Evolutionary conservation across 2,888 invertebrate genomes (phyloP).

Genomic region (Cecidostiba fungosa): DNA sequence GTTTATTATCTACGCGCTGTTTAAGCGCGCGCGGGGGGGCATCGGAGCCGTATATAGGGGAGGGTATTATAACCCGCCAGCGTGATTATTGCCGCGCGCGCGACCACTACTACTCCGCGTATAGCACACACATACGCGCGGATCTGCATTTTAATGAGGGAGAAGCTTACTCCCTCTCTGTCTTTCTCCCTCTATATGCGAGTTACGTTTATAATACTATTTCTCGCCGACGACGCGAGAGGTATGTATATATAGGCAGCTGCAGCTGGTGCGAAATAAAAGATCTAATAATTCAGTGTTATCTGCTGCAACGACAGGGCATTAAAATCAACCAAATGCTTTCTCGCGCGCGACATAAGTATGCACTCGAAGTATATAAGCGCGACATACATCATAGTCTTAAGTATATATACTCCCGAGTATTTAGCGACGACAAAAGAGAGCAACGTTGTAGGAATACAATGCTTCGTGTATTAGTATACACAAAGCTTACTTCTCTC

Average conservation of each 20-base stretch:
- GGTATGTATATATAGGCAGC: too few species aligned
- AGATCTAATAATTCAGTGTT: neutral
- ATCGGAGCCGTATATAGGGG: neutral
- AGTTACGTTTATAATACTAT: neutral
- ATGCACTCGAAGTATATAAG: neutral
- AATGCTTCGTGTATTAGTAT: neutral
- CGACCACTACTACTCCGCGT: neutral
- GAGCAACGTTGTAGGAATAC: neutral
- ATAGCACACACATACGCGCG: neutral
- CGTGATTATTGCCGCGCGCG: conserved; percentile 16
- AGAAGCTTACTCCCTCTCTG: neutral
- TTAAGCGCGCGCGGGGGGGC: neutral
- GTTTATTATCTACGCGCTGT: conserved; percentile 53
- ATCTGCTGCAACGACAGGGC: neutral
- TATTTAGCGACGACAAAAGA: conserved; percentile 14
- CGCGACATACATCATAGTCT: neutral
- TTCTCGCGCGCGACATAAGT: neutral
- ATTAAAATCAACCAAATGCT: neutral
- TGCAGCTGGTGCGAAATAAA: neutral
- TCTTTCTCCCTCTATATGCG: neutral
- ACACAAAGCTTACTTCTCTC: neutral
- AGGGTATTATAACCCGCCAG: conserved; percentile 17
- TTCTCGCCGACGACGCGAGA: neutral
- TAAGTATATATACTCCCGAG: neutral
- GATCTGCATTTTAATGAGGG: conserved; percentile 18